A percentile compares a stretch with the other conserved stretches of the same genome.
Conservation (phyloP, 2,797 vertebrate genomes). For the Enteromius argenteus region DNA sequence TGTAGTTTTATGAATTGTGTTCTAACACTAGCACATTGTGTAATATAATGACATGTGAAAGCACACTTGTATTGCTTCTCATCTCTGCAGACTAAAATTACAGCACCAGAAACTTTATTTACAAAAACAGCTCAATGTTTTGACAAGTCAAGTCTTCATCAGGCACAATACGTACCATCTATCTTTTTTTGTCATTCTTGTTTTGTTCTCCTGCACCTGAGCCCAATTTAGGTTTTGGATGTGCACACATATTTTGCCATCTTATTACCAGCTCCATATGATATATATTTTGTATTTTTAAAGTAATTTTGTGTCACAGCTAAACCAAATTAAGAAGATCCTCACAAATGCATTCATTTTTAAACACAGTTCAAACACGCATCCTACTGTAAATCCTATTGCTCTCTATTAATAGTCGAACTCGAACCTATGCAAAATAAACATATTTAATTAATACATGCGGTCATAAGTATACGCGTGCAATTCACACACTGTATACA, state of each 20-base stretch:
- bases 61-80: background rate
- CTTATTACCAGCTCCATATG: background rate
- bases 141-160: background rate
- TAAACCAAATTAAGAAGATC: background rate
- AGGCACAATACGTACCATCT: background rate
- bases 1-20: background rate
- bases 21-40: background rate
- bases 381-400: background rate
- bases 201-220: background rate
- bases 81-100: background rate
- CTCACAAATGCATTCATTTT: background rate
- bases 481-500: background rate
- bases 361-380: background rate
- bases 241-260: background rate
- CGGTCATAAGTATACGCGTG: background rate
- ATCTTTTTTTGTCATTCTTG: background rate
- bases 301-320: background rate
- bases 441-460: slow-evolving; percentile 11
- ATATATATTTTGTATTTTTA: background rate
- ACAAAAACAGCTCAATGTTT: background rate
- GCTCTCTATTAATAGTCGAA: background rate
- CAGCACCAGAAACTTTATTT: background rate
- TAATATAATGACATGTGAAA: background rate
- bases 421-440: background rate
- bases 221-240: background rate